Conservation (phyloP, 1,140 invertebrate genomes). For the Anagrus nilaparvatae region DNA sequence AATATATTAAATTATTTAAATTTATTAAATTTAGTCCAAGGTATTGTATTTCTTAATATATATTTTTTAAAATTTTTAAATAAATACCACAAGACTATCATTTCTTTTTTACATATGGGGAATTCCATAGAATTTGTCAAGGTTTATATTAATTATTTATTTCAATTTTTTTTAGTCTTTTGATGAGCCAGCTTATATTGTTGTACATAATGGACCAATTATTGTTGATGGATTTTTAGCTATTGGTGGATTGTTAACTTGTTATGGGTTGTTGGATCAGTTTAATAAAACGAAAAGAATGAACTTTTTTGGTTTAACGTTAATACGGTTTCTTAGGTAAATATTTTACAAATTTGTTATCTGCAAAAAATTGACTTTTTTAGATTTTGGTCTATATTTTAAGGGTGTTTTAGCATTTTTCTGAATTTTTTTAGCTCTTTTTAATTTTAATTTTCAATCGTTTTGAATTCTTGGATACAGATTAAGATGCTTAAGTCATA, state of each 20-base stretch:
- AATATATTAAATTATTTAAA: background rate
- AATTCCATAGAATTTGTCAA: too few relatives aligned
- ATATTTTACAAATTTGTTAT: background rate
- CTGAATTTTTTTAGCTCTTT: too few relatives aligned
- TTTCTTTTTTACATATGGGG: too few relatives aligned
- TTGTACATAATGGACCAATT: slow-evolving; percentile 28
- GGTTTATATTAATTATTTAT: too few relatives aligned
- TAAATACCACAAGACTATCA: too few relatives aligned
- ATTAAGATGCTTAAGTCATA: too few relatives aligned
- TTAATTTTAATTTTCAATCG: too few relatives aligned
- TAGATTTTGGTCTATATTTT: too few relatives aligned
- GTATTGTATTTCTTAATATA: background rate
- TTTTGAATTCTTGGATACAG: too few relatives aligned
- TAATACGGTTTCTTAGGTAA: slow-evolving; percentile 28
- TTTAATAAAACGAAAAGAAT: slow-evolving; percentile 27
- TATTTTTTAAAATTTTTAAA: too few relatives aligned
- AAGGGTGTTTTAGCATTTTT: too few relatives aligned
- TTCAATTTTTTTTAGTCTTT: slow-evolving; percentile 8
- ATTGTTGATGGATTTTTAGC: slow-evolving; percentile 32
- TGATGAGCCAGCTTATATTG: slow-evolving; percentile 9
- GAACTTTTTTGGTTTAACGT: slow-evolving; percentile 18
- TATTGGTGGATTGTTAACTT: slow-evolving; percentile 27
- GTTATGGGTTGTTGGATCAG: slow-evolving; percentile 26
- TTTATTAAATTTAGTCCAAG: background rate
- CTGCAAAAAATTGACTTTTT: too few relatives aligned